Percentiles rank a stretch among this genome's conserved stretches.
phyloP scores from a whole-genome alignment of 1,140 invertebrate species.

The Riptortus pedestris region DNA sequence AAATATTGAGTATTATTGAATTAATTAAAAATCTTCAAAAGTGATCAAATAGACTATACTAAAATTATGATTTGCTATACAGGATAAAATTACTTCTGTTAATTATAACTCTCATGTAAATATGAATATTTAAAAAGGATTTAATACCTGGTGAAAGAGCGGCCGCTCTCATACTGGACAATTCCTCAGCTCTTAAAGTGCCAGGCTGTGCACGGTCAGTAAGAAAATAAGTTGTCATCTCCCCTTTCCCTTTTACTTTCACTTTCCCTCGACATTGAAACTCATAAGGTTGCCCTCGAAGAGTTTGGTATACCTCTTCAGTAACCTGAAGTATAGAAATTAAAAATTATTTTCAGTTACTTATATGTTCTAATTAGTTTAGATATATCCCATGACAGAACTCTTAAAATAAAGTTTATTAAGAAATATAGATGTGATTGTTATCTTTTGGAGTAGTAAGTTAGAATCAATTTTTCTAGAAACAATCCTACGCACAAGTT shows the following conservation, averaged over 20 bases:
- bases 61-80: too few species aligned
- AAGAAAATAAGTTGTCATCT: constrained; percentile 87
- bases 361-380: too few species aligned
- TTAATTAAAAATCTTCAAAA: too few species aligned
- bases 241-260: constrained; percentile 86
- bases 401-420: neutral
- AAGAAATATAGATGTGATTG: too few species aligned
- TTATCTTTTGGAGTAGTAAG: too few species aligned
- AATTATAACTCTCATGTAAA: neutral
- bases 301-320: constrained; percentile 65
- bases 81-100: neutral
- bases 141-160: constrained; percentile 4
- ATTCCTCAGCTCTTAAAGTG: constrained; percentile 45
- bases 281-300: constrained; percentile 60
- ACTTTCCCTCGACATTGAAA: constrained; percentile 75
- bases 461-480: too few species aligned
- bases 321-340: constrained; percentile 48
- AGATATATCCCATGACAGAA: too few species aligned
- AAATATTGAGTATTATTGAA: too few species aligned
- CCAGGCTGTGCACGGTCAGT: constrained; percentile 53
- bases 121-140: neutral
- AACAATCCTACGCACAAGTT: too few species aligned
- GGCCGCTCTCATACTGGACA: constrained; percentile 34
- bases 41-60: too few species aligned
- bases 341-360: constrained; percentile 12